Conservation (phyloP, 1,140 invertebrate genomes). For the Littorina saxatilis region DNA sequence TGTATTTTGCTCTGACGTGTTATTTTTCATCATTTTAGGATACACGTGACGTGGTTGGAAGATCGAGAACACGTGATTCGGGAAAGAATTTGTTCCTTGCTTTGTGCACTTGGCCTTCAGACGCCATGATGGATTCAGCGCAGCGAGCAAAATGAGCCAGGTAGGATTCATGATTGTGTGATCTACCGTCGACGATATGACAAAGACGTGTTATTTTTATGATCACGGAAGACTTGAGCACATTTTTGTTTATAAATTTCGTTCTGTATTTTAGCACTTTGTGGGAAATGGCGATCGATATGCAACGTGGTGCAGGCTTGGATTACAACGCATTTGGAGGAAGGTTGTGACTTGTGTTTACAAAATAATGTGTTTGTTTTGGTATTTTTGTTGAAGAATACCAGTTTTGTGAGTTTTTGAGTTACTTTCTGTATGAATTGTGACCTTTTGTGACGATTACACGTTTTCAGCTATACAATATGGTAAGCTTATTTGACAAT, state of each 20-base stretch:
- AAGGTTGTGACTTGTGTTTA: not conserved
- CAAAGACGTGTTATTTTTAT: not conserved
- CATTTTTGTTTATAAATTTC: not conserved
- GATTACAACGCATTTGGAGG: not conserved
- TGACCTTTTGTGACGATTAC: not conserved
- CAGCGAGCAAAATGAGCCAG: slow-evolving; percentile 53
- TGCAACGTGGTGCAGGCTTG: not conserved
- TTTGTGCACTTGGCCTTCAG: slow-evolving; percentile 40
- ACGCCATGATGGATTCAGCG: slow-evolving; percentile 45
- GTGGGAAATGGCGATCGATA: not conserved
- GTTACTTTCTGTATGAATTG: not conserved
- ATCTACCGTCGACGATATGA: not conserved
- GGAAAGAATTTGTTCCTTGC: slow-evolving; percentile 50
- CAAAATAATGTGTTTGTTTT: slow-evolving; percentile 2
- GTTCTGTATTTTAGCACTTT: not conserved
- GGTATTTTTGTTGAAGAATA: not conserved
- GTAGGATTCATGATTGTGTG: slow-evolving; percentile 23
- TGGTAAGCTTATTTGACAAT: not conserved
- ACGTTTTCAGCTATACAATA: not conserved
- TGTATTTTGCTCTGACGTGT: slow-evolving; percentile 22
- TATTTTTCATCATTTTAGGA: slow-evolving; percentile 42
- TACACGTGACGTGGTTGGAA: slow-evolving; percentile 50
- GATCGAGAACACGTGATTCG: slow-evolving; percentile 54
- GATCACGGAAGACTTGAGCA: not conserved
- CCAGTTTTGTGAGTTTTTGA: not conserved